Evolutionary conservation across 2,113 vertebrate species (phyloP).

Genomic region (Mustelus asterias): DNA sequence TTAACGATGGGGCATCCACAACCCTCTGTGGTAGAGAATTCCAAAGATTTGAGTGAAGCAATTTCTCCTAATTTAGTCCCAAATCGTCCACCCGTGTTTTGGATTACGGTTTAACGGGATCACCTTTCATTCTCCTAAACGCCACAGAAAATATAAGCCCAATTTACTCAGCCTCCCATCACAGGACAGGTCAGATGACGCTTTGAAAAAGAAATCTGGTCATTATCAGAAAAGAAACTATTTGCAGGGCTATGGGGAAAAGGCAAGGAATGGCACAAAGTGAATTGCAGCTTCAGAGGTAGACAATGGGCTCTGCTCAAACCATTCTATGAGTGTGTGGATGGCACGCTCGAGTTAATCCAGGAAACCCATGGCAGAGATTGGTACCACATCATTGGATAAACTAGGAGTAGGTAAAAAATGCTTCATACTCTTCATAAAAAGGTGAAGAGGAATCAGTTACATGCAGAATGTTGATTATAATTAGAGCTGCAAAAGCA

Average conservation of each 20-base stretch:
- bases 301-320: not conserved
- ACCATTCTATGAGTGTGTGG: not conserved
- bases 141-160: too few species aligned
- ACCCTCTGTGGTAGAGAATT: too few species aligned
- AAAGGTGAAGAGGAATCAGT: not conserved
- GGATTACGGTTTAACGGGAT: too few species aligned
- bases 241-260: not conserved
- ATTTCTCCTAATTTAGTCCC: too few species aligned
- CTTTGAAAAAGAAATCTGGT: not conserved
- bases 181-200: not conserved
- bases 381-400: not conserved
- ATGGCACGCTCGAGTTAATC: not conserved
- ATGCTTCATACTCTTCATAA: not conserved
- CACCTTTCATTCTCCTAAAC: too few species aligned
- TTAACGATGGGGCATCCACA: too few species aligned
- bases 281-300: not conserved
- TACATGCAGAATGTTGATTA: not conserved
- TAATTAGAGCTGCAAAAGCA: not conserved
- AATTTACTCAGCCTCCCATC: too few species aligned
- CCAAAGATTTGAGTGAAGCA: too few species aligned
- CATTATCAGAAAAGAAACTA: not conserved
- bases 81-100: too few species aligned
- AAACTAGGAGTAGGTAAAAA: not conserved
- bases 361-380: not conserved
- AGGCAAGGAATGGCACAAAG: not conserved